These are phyloP conservation scores for Adineta ricciae DNA, from an alignment of 2,888 invertebrate species.

Conservation along the genomic window DNA sequence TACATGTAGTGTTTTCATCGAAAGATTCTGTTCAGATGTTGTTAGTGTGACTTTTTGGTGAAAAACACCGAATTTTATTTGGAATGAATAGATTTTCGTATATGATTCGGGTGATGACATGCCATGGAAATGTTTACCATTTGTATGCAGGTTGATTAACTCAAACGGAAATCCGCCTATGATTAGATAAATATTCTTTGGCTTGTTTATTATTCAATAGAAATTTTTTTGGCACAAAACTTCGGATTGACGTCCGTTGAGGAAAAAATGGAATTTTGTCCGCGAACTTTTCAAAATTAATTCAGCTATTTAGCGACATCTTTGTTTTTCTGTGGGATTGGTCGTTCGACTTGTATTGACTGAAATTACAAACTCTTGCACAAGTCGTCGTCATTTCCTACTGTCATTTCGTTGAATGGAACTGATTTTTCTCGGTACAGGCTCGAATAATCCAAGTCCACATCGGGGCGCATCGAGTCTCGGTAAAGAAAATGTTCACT, in stretches of 20 bases:
- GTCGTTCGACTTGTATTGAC: neutral
- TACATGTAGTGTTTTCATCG: neutral
- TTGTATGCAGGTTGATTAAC: neutral
- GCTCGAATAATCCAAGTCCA: slow-evolving; percentile 43
- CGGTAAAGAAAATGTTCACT: slow-evolving; percentile 38
- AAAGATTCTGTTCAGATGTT: neutral
- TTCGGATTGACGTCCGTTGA: no score
- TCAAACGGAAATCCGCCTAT: neutral
- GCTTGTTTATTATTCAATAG: neutral
- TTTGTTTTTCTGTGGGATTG: neutral
- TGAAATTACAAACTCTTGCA: no score
- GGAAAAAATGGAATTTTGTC: no score
- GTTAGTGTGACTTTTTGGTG: neutral
- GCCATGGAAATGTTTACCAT: neutral
- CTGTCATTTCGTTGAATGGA: slow-evolving; percentile 37
- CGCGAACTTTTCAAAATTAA: neutral
- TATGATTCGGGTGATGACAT: neutral
- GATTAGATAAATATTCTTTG: neutral
- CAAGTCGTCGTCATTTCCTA: neutral
- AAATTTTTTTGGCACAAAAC: no score
- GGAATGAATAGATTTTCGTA: neutral
- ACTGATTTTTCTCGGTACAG: slow-evolving; percentile 43
- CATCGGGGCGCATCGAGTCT: slow-evolving; percentile 42
- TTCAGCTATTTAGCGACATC: neutral
- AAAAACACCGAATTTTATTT: neutral